phyloP scores from a whole-genome alignment of 2,797 vertebrate genomes.

The Darevskia nairensis region DNA sequence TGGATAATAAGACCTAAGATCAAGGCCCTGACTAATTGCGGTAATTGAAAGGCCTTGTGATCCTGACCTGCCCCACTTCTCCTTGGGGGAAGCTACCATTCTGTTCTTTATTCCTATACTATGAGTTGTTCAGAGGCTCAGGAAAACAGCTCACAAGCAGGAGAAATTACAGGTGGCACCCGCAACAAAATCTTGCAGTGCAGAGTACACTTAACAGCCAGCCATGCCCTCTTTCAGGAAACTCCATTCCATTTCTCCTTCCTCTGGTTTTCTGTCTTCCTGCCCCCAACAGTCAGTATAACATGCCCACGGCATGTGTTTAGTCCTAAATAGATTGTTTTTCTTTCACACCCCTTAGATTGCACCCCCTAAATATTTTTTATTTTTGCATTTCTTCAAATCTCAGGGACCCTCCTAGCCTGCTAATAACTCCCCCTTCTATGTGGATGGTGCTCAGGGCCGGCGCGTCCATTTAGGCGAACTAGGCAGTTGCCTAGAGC shows the following conservation, averaged over 20 bases:
- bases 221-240: not conserved
- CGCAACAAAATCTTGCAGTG: not conserved
- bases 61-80: not conserved
- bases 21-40: not conserved
- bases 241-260: not conserved
- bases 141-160: not conserved
- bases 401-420: too few relatives aligned
- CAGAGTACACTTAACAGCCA: not conserved
- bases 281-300: not conserved
- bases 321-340: too few relatives aligned
- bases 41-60: constrained; percentile 3
- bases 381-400: not conserved
- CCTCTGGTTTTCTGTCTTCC: not conserved
- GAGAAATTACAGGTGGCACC: not conserved
- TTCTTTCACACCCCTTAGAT: too few relatives aligned
- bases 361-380: too few relatives aligned
- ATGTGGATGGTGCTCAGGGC: not conserved
- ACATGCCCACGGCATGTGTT: not conserved
- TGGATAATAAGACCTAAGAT: not conserved
- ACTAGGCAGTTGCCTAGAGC: too few relatives aligned
- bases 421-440: not conserved
- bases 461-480: too few relatives aligned
- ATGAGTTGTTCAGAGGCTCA: not conserved
- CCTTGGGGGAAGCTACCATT: not conserved
- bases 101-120: not conserved